phyloP scores from a whole-genome alignment of 1,140 invertebrate genomes.

The Mylabris phalerata region DNA sequence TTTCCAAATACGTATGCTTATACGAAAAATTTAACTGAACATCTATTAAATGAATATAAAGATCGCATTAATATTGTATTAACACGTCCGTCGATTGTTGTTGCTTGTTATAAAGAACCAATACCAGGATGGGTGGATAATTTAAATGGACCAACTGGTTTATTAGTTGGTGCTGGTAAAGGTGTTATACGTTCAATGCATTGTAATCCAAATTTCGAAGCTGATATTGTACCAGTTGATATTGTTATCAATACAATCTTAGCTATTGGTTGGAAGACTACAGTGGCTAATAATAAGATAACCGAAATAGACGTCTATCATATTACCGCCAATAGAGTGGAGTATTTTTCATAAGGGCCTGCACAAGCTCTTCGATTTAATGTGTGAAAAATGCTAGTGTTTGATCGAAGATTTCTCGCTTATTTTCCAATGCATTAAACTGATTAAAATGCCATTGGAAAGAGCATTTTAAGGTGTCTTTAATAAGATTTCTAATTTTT shows the following conservation, averaged over 20 bases:
- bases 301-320: constrained; percentile 31
- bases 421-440: too few relatives aligned
- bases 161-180: constrained; percentile 59
- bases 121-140: constrained; percentile 78
- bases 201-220: constrained; percentile 51
- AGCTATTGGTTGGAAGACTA: constrained; percentile 61
- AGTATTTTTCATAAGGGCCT: not conserved
- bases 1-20: constrained; percentile 77
- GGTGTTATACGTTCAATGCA: constrained; percentile 66
- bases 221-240: constrained; percentile 68
- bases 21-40: constrained; percentile 68
- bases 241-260: constrained; percentile 73
- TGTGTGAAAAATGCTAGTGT: too few relatives aligned
- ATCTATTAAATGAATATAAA: constrained; percentile 55
- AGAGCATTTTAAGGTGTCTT: not conserved
- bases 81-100: constrained; percentile 63
- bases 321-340: constrained; percentile 25
- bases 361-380: too few relatives aligned
- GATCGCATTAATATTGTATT: constrained; percentile 60
- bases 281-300: constrained; percentile 32
- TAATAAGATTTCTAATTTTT: too few relatives aligned
- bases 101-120: constrained; percentile 44
- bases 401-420: too few relatives aligned
- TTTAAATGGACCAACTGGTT: constrained; percentile 78
- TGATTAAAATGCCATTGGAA: not conserved